Evolutionary conservation across 1,140 invertebrate genomes (phyloP).

Genomic region (Bradysia coprophila): DNA sequence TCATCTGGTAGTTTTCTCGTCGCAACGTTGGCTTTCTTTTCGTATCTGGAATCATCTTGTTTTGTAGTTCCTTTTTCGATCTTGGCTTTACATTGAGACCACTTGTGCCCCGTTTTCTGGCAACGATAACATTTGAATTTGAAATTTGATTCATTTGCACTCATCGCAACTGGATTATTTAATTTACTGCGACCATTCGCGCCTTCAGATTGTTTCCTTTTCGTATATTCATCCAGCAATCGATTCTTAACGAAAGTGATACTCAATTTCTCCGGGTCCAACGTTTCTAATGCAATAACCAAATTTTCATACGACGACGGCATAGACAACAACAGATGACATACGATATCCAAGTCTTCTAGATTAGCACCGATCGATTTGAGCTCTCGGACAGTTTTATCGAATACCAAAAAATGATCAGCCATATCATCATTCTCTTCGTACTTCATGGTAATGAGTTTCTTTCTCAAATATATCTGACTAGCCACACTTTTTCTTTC

Average conservation of each 20-base stretch:
- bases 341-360: slow-evolving; percentile 6
- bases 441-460: slow-evolving; percentile 5
- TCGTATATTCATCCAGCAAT: too few species aligned
- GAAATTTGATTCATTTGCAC: too few species aligned
- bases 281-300: slow-evolving; percentile 3
- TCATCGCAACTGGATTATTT: too few species aligned
- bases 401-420: slow-evolving; percentile 8
- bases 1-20: not conserved
- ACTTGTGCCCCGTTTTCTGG: too few species aligned
- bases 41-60: not conserved
- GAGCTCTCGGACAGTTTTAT: slow-evolving; percentile 8
- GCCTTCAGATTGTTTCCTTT: too few species aligned
- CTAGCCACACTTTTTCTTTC: slow-evolving; percentile 3
- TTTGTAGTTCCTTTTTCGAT: too few species aligned
- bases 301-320: slow-evolving; percentile 6
- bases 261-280: too few species aligned
- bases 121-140: slow-evolving; percentile 3
- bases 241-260: too few species aligned
- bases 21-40: not conserved
- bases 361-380: slow-evolving; percentile 6
- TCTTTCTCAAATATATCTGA: slow-evolving; percentile 3
- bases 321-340: slow-evolving; percentile 7
- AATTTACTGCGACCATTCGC: too few species aligned
- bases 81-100: too few species aligned
- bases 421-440: not conserved